These are phyloP conservation scores for Narcine bancroftii DNA, from an alignment of 2,113 vertebrate genomes.

Conservation along the genomic window DNA sequence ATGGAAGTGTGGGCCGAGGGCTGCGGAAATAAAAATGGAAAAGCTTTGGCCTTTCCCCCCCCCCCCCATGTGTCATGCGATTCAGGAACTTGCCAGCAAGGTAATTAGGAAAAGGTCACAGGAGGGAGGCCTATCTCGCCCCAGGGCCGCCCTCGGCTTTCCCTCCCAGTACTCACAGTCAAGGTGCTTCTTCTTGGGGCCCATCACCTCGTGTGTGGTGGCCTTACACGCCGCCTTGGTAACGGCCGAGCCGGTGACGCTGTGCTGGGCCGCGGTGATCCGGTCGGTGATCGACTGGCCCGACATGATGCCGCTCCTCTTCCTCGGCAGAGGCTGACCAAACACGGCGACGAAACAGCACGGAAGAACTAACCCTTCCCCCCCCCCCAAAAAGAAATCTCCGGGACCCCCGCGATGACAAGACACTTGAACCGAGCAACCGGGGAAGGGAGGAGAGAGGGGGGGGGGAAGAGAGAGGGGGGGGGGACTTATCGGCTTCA, in stretches of 20 bases:
- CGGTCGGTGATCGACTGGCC: constrained; percentile 81
- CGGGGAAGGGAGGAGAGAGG: neutral
- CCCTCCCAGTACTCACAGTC: constrained; percentile 45
- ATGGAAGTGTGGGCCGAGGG: neutral
- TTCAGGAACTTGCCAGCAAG: too few relatives aligned
- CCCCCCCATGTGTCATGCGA: too few relatives aligned
- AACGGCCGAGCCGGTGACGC: constrained; percentile 74
- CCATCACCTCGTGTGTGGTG: constrained; percentile 82
- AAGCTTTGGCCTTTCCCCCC: too few relatives aligned
- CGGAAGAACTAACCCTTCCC: neutral
- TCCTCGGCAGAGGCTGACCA: neutral
- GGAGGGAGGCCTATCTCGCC: neutral
- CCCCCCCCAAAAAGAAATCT: neutral
- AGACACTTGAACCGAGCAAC: neutral
- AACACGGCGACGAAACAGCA: neutral
- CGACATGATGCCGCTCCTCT: constrained; percentile 58
- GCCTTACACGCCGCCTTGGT: constrained; percentile 81
- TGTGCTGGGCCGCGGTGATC: constrained; percentile 77
- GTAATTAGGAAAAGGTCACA: neutral
- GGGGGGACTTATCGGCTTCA: neutral
- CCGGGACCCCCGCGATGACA: neutral
- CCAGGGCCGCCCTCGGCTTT: neutral
- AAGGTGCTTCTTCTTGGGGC: constrained; percentile 84
- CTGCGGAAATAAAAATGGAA: neutral
- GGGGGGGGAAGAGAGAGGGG: neutral